These are phyloP conservation scores for Megaceryle torquata DNA, from an alignment of 2,113 vertebrate genomes.

Conservation along the genomic window DNA sequence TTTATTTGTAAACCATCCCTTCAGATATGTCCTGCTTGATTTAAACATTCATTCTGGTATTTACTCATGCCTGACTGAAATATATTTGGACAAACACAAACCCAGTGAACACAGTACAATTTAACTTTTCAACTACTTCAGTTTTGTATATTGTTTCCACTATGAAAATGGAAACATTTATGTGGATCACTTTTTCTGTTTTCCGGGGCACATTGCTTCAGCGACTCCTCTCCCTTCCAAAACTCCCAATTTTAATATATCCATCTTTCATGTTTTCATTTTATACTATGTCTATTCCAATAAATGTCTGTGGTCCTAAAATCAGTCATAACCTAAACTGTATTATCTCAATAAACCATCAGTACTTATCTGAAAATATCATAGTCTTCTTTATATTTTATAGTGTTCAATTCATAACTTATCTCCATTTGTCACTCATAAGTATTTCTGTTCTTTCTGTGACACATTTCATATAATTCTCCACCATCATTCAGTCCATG, in stretches of 20 bases:
- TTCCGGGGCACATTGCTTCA: background rate
- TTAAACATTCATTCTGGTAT: background rate
- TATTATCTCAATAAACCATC: slow-evolving; percentile 11
- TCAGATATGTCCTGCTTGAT: background rate
- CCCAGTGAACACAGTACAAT: background rate
- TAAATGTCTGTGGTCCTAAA: background rate
- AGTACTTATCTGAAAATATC: slow-evolving; percentile 4
- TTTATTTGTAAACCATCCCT: background rate
- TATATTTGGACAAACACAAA: background rate
- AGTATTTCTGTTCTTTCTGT: background rate
- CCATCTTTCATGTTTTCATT: background rate
- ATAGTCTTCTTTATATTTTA: slow-evolving; percentile 4
- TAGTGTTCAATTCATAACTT: background rate
- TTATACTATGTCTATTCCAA: background rate
- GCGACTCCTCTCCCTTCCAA: background rate
- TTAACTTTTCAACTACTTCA: background rate
- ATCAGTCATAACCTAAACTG: background rate
- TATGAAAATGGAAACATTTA: background rate
- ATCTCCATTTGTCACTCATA: background rate
- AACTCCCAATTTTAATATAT: background rate
- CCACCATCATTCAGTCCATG: background rate
- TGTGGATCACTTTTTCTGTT: background rate
- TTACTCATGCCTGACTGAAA: background rate
- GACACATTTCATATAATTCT: background rate
- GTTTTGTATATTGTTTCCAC: background rate